Base-by-base conservation (phyloP, 2,797 vertebrate species). In the Thripadectes ignobilis region DNA sequence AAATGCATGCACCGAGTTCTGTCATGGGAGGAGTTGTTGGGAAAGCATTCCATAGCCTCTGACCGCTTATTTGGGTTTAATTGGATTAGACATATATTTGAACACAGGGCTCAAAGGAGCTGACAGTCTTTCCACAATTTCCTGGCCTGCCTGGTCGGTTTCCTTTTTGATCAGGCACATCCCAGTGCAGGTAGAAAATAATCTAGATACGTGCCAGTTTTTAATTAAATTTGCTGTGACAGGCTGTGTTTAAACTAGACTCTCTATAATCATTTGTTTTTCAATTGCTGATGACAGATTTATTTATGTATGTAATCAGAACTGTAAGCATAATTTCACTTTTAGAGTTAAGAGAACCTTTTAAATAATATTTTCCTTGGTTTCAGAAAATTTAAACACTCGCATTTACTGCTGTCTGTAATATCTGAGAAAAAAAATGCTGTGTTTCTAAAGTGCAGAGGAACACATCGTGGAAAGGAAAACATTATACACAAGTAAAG, bases 231-330 rank as follows among this genome's bases (percentile, higher is more conserved):
- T 90, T 77, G 43, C 58, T 75, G 12, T 69, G 66, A 77, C 95
- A 96, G 91, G 89, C 80, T 93, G 78, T 92, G 89, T 94, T 96
- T 94, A 89, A 92, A 76, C 43, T 55, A 49, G 49, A 26, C 84
- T 96, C 79, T 72, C 79, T 51, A 19, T 65, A 83, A 91, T 91
- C 0, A 88, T 88, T 95, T 93, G 89, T 92, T 97, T 93, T 96
- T 72, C 69, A 29, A 75, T 94, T 88, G 58, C 65, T 51, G 68
- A 78, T 88, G 81, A 91, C 89, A 96, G 93, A 89, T 94, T 96
- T 95, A 91, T 93, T 90, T 94, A 95, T 54, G 69, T 78, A 81
- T 58, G 72, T 59, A 72, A 94, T 78, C 93, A 89, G 92, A 83
- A 80, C 57, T 48, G 61, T 65, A 94, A 95, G 86, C 78, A 80